Base-by-base conservation (phyloP, 2,113 vertebrate genomes). In the Nothobranchius kuhntae region DNA sequence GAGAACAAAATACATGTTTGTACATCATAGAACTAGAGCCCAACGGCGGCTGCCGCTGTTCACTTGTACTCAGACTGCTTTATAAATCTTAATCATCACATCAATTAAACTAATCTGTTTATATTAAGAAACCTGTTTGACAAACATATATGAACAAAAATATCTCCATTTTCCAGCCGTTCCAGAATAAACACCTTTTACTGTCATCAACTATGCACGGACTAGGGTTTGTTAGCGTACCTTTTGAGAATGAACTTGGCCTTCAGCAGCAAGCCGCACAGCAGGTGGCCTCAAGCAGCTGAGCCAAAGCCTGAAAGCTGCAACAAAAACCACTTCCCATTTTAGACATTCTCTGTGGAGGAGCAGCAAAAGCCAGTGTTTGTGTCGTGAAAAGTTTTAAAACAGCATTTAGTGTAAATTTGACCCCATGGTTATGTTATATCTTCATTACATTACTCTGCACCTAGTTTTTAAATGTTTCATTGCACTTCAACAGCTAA, bases 251-350 rank as follows among this genome's bases (percentile, higher is more conserved):
- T 42, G 35, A 7, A 52, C 12, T 61, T 50, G 15, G 35, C 1
- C 36, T 17, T 53, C 5, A 24, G 36, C 44, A 61, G 17, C 15
- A 14, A 14, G 42, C 24, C 38, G 53, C 0, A 2, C 10, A 15
- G 45, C 53, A 57, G 61, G 15, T 57, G 69, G 61, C 45, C 62
- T 55, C 45, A 38, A 35, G 73, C 68, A 80, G 75, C 81, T 84
- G 65, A 82, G 44, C 64, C 54, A 66, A 74, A 81, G 78, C 58
- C 15, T 65, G 59, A 78, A 85, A 67, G 76, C 73, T 66, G 46
- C 56, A 57, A 80, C 51, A 79, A 76, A 69, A 77, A 73, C 30
- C 42, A 40, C 55, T 57, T 72, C 67, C 65, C 71, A 60, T 71
- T 82, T 85, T 80, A 83, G 71, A 71, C 47, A 66, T 77, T 66